Percentiles rank a stretch among this genome's conserved stretches.
Evolutionary conservation across 35 echinoderm and acorn worm genomes (phyloP).

Genomic region (Heliocidaris tuberculata): DNA sequence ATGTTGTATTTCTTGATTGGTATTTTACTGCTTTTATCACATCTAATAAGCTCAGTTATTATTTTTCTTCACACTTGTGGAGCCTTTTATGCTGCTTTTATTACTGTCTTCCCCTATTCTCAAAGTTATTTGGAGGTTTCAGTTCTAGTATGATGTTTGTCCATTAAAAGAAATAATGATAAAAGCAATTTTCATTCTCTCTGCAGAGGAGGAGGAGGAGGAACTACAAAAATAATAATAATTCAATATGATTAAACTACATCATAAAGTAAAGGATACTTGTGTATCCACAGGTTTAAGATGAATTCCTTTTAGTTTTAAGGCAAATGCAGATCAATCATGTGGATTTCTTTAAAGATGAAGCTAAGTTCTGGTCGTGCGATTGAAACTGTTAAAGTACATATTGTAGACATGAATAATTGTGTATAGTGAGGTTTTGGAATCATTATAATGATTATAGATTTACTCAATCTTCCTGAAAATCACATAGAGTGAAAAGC

Average conservation of each 20-base stretch:
- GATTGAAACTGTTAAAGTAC: too few species aligned
- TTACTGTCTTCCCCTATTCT: background rate
- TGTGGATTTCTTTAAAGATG: too few species aligned
- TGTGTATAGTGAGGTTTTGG: too few species aligned
- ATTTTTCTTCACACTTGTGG: background rate
- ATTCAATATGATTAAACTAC: background rate
- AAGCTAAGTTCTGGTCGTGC: too few species aligned
- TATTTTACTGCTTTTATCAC: background rate
- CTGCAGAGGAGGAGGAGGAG: background rate
- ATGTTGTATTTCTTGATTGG: slow-evolving; percentile 11
- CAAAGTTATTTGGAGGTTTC: background rate
- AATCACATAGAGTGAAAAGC: too few species aligned
- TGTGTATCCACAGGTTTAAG: too few species aligned
- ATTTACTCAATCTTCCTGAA: too few species aligned
- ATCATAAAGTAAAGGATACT: too few species aligned
- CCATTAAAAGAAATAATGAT: background rate
- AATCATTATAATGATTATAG: too few species aligned
- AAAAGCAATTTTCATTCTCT: background rate
- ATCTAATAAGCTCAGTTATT: background rate
- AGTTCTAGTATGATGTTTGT: background rate
- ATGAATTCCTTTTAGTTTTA: too few species aligned
- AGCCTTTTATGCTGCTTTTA: background rate
- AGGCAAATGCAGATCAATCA: too few species aligned
- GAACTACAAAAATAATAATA: background rate
- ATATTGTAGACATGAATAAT: too few species aligned